Percentiles rank a stretch among this genome's conserved stretches.
phyloP scores from a whole-genome alignment of 1,140 invertebrate genomes.

The Stegodyphus dumicola region DNA sequence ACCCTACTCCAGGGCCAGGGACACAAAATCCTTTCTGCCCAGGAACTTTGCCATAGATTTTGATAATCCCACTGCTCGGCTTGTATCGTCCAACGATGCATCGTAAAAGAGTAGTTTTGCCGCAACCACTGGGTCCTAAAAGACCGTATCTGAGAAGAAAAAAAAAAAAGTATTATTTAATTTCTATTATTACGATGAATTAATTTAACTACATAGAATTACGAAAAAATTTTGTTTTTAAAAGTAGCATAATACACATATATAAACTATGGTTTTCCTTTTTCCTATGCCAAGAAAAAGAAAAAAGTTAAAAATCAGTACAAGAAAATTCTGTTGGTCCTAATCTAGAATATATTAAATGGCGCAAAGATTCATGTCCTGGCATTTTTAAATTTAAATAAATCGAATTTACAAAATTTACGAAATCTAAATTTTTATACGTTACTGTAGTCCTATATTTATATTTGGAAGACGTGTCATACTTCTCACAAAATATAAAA shows the following conservation, averaged over 20 bases:
- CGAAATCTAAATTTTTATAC: not conserved
- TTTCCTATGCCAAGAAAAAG: not conserved
- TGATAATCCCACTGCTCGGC: slow-evolving; percentile 85
- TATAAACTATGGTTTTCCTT: not conserved
- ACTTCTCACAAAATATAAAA: no score
- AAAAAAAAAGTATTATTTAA: not conserved
- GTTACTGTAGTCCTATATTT: not conserved
- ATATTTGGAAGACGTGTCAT: no score
- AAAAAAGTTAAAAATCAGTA: not conserved
- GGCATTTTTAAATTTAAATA: not conserved
- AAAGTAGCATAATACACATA: not conserved
- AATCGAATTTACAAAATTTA: not conserved
- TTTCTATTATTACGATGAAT: not conserved
- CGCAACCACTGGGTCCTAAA: slow-evolving; percentile 46
- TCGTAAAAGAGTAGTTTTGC: slow-evolving; percentile 86
- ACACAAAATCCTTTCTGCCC: slow-evolving; percentile 82
- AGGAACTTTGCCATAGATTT: slow-evolving; percentile 85
- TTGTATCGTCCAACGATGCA: slow-evolving; percentile 86
- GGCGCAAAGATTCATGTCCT: no score
- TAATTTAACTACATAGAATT: not conserved
- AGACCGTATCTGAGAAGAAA: slow-evolving; percentile 30
- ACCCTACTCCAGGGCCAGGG: slow-evolving; percentile 84
- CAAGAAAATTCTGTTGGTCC: not conserved
- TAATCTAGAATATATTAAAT: no score
- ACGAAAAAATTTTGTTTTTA: not conserved